Evolutionary conservation across 2,888 invertebrate genomes (phyloP).

Genomic region (Pseudanteris insignis): DNA sequence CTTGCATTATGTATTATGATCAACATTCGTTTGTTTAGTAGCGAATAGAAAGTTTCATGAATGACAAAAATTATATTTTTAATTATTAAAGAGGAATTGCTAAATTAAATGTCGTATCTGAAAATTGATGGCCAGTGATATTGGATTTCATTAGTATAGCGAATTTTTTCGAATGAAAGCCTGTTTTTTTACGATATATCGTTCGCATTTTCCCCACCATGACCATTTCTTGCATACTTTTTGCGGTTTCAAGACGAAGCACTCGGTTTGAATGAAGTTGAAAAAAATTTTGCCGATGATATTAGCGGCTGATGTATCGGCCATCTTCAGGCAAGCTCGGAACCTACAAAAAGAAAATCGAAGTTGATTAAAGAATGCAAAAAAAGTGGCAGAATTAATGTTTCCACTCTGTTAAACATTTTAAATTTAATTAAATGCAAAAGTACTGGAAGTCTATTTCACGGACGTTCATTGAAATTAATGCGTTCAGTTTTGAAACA

Average conservation of each 20-base stretch:
- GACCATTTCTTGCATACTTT: constrained; percentile 79
- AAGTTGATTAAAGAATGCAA: background rate
- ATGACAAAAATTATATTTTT: no score
- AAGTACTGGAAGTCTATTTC: no score
- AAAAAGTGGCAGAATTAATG: background rate
- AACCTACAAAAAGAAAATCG: constrained; percentile 83
- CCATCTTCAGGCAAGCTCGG: constrained; percentile 89
- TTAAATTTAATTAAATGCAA: background rate
- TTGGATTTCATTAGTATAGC: constrained; percentile 71
- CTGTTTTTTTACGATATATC: constrained; percentile 74
- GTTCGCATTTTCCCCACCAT: constrained; percentile 85
- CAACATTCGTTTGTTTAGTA: no score
- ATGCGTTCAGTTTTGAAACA: no score
- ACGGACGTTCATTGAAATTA: no score
- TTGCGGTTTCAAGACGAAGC: constrained; percentile 85
- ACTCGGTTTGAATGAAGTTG: constrained; percentile 93
- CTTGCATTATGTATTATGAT: no score
- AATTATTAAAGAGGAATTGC: no score
- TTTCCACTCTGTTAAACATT: no score
- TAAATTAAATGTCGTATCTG: no score
- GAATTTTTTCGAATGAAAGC: constrained; percentile 80
- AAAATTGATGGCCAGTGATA: no score
- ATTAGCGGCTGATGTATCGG: constrained; percentile 85
- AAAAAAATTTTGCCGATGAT: constrained; percentile 93
- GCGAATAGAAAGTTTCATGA: no score